Evolutionary conservation across 2,113 vertebrate species (phyloP), one percentile per base, ranked within the genome.

Genomic region (Cryptoleucopteryx plumbea): DNA sequence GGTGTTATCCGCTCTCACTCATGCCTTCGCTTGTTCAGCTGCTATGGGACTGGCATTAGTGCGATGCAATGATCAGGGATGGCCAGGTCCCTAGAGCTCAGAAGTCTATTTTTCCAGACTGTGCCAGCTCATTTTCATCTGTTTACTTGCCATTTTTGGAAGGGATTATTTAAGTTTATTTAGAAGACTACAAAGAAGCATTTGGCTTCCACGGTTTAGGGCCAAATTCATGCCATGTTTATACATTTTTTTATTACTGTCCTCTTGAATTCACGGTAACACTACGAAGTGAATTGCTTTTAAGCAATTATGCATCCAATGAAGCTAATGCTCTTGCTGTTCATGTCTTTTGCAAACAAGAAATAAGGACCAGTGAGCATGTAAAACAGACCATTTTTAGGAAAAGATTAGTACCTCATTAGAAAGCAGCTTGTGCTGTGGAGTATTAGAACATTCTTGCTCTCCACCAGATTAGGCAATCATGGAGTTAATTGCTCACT

Each of bases 261-360:
- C 13, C 50, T 85, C 75, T 66, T 90, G 63, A 94, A 68, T 83
- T 90, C 67, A 74, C 0, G 2, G 31, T 22, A 68, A 42, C 27
- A 18, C 31, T 80, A 59, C 14, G 8, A 86, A 77, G 12, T 31
- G 5, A 83, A 63, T 83, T 86, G 42, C 25, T 71, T 92, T 91
- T 86, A 93, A 81, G 40, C 63, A 93, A 67, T 90, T 86, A 78
- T 5, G 31, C 52, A 80, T n/a, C 52, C 59, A 84, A 23, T 47
- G 59, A 81, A 93, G 25, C 14, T 66, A 72, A 85, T 19, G 17
- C 7, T 53, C 14, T 83, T 95, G 34, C 12, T 80, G 58, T 93
- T 96, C 91, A 50, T 82, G 53, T 53, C 22, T 80, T 85, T 78
- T 88, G 62, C 45, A 93, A 93, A 87, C 27, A 93, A 94, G 62